phyloP scores from a whole-genome alignment of 2,888 invertebrate genomes.

The Dilophus febrilis region DNA sequence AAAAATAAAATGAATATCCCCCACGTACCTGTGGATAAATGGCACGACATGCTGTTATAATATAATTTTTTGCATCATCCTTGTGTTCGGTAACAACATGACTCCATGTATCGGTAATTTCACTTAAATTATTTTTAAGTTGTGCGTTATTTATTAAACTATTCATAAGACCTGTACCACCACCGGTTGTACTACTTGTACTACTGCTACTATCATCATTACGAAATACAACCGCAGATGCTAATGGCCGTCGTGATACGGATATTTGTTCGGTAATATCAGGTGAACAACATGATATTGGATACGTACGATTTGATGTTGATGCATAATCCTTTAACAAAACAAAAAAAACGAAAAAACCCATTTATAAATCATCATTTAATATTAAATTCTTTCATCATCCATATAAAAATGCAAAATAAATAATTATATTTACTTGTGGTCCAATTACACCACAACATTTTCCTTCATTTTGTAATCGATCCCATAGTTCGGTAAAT shows the following conservation, averaged over 20 bases:
- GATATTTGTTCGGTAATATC: constrained; percentile 14
- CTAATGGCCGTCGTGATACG: constrained; percentile 13
- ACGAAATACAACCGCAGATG: constrained; percentile 14
- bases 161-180: no score
- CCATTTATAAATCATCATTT: neutral
- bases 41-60: constrained; percentile 12
- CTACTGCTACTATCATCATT: constrained; percentile 9
- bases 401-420: neutral
- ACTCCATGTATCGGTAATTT: constrained; percentile 14
- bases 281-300: constrained; percentile 13
- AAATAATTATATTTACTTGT: constrained; percentile 10
- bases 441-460: constrained; percentile 65
- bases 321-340: constrained; percentile 10
- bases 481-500: constrained; percentile 62
- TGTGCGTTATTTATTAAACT: constrained; percentile 4
- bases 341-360: neutral
- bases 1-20: no score
- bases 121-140: constrained; percentile 12
- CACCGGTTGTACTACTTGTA: constrained; percentile 7
- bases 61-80: constrained; percentile 12
- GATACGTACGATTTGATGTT: constrained; percentile 14
- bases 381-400: neutral
- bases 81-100: constrained; percentile 12
- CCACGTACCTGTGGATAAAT: constrained; percentile 14
- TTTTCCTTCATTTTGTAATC: constrained; percentile 51